Base-by-base conservation (phyloP, 2,797 vertebrate species). In the Tauraco hartlaubi region DNA sequence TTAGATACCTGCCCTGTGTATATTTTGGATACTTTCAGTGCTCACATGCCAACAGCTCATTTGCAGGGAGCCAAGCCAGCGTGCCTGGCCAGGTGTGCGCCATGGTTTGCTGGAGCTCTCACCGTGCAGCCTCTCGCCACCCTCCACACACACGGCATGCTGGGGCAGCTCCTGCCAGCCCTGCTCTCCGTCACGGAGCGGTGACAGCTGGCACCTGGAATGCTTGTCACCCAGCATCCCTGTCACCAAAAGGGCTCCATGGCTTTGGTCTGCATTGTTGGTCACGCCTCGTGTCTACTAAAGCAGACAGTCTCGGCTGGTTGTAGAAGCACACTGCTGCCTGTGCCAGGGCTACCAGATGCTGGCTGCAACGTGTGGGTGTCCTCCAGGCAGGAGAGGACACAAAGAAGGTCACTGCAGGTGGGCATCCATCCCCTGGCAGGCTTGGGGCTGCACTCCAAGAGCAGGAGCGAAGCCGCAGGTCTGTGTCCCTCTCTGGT, bases 101-200 rank as follows among this genome's bases (percentile, higher is more conserved):
- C 15, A 3, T 15, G 6, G 26, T 61, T 94, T 81, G 37, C 41
- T 20, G 37, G 67, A 37, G 37, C 83, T 37, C 56, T 84, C 46
- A 33, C 17, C 3, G 5, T 9, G 21, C 21, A 44, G 83, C 51
- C n/a, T 76, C 77, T 43, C 12, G 6, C 5, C 9, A 4, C 37
- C 49, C 58, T 51, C 21, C 4, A 3, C 61, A 85, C 61, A 12
- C 0, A 1, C 5, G 19, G 44, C 0, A 0, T 55, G 52, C 41
- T 17, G 22, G 16, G 11, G 10, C 1, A 1, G 31, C 55, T 73
- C 31, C 67, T 62, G 37, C 44, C 59, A 79, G 39, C 67, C 48
- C 71, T 28, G 37, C 28, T 64, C 33, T 67, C 68, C 51, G 31
- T 35, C 59, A 33, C 0, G 0, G 19, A 6, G 68, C 1, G 9